phyloP scores from a whole-genome alignment of 2,113 vertebrate genomes.

The Gallinago undulata region DNA sequence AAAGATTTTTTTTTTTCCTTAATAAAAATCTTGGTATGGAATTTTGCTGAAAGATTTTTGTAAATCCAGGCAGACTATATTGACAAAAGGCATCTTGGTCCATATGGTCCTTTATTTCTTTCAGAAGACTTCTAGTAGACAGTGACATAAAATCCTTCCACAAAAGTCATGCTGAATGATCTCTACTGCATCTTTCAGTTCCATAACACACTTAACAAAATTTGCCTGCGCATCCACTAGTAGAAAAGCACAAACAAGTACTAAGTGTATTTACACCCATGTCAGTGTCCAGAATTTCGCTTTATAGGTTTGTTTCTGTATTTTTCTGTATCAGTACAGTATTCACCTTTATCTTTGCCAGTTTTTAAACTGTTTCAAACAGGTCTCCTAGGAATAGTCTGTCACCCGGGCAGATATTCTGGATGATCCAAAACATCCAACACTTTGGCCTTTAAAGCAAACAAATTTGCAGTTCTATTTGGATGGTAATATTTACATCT shows the following conservation, averaged over 20 bases:
- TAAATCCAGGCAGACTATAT: neutral
- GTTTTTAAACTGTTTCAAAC: neutral
- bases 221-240: neutral
- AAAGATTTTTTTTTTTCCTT: neutral
- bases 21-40: neutral
- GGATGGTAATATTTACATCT: neutral
- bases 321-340: neutral
- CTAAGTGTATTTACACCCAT: neutral
- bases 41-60: neutral
- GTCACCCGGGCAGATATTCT: neutral
- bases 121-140: neutral
- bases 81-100: neutral
- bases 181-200: neutral
- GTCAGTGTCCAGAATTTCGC: neutral
- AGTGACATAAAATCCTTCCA: neutral
- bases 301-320: neutral
- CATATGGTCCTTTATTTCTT: neutral
- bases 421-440: slow-evolving; percentile 9
- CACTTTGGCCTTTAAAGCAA: slow-evolving; percentile 12
- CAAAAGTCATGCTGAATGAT: neutral
- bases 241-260: neutral
- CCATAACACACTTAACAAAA: neutral
- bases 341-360: neutral
- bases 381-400: neutral
- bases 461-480: neutral